Base-by-base conservation (phyloP, 2,797 vertebrate genomes). In the Anguilla anguilla region DNA sequence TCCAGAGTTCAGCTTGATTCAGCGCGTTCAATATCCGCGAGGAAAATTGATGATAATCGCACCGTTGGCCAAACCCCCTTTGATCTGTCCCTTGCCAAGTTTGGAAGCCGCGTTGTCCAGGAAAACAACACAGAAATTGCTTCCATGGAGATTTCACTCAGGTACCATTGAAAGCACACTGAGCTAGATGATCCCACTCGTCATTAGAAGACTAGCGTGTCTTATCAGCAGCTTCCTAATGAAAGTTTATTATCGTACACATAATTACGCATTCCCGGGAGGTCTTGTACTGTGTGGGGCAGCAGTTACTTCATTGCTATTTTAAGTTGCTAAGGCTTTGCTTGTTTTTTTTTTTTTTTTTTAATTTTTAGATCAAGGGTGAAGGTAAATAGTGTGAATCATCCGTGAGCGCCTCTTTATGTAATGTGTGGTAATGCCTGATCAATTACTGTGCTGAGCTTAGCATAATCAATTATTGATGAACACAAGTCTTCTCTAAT, bases 331-430 rank as follows among this genome's bases (percentile, higher is more conserved):
- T 15, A 43, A 89, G 83, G 86, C 92, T 91, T 91, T 77, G 35
- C 2, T 46, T 92, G 88, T 91, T 88, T 88, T 91, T 90, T 88
- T 46, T 91, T 90, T 88, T 46, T 85, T 43, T 3, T 90, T 91
- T 61, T 88, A 85, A 89, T 88, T 92, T 90, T 85, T 77, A 72
- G 46, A 85, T 69, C 17, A 77, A 43, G 74, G 74, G 77, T 87
- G 89, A 85, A 88, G 84, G 87, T 84, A 88, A 59, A 46, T 89
- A 39, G 15, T 15, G 35, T 77, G 85, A 90, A 91, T 28, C 82
- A 86, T 88, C 84, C 86, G 82, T 64, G 2, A 84, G 61, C n/a
- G 17, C 86, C 15, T 67, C 35, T 49, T 49, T 64, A 87, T 17
- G 2, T 86, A 13, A 17, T 51, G 46, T 51, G 61, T 39, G 35